Evolutionary conservation across 2,113 vertebrate genomes (phyloP).

Genomic region (Mugil cephalus): DNA sequence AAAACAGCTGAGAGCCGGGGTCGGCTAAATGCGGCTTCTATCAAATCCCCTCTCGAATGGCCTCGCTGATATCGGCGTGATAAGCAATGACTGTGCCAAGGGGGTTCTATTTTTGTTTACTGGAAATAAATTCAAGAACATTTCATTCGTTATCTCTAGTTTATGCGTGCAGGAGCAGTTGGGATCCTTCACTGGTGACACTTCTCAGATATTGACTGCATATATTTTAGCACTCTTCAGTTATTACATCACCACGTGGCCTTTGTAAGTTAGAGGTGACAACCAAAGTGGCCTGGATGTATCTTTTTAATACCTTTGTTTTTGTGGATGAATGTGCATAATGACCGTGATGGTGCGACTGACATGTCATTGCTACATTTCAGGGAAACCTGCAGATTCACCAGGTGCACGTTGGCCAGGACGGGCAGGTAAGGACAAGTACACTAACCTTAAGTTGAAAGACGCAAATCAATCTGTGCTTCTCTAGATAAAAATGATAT

Average conservation of each 20-base stretch:
- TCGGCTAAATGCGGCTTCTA: conserved; percentile 28
- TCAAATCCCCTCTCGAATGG: conserved; percentile 36
- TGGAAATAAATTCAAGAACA: conserved; percentile 24
- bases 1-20: conserved; percentile 42
- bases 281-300: not conserved
- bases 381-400: conserved; percentile 99
- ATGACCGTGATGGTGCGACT: no score
- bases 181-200: conserved; percentile 4
- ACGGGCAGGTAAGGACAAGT: conserved; percentile 92
- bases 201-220: not conserved
- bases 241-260: no score
- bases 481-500: not conserved
- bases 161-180: not conserved
- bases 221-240: not conserved
- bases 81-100: not conserved
- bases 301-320: not conserved
- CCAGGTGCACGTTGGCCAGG: conserved; percentile 95
- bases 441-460: not conserved
- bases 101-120: conserved; percentile 52
- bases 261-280: not conserved
- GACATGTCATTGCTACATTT: conserved; percentile 39
- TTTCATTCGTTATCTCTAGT: not conserved
- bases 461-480: not conserved
- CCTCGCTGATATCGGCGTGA: conserved; percentile 41
- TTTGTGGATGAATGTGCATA: no score